Conservation (phyloP, 1,140 invertebrate species). For the Mizuhopecten yessoensis region DNA sequence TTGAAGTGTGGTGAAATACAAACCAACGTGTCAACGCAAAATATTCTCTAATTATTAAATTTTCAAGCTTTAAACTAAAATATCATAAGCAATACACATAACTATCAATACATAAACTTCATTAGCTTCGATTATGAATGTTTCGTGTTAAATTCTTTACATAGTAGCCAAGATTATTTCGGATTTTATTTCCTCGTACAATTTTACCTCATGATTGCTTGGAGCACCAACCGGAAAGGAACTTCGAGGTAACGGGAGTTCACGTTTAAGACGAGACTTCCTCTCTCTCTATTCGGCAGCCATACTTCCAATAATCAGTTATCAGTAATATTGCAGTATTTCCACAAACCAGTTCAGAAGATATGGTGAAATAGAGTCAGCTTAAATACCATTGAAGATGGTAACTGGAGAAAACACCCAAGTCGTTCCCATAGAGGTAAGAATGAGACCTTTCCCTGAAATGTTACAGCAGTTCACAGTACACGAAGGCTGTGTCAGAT, state of each 20-base stretch:
- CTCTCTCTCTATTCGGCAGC: slow-evolving; percentile 34
- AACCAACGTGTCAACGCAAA: too few relatives aligned
- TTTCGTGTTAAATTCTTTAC: background rate
- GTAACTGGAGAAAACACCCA: slow-evolving; percentile 77
- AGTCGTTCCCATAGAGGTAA: slow-evolving; percentile 76
- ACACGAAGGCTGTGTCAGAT: too few relatives aligned
- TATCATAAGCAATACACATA: too few relatives aligned
- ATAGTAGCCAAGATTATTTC: background rate
- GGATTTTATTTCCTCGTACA: background rate
- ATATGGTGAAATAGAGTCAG: background rate
- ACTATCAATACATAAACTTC: too few relatives aligned
- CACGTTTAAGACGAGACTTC: background rate
- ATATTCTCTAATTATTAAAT: too few relatives aligned
- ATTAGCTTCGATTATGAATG: too few relatives aligned
- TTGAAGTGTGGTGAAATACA: too few relatives aligned
- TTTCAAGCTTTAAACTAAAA: too few relatives aligned
- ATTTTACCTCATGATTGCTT: slow-evolving; percentile 1
- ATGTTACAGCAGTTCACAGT: too few relatives aligned
- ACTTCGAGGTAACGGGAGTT: background rate
- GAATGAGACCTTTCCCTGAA: background rate
- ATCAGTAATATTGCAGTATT: background rate
- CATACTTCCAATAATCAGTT: slow-evolving; percentile 32
- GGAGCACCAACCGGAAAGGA: slow-evolving; percentile 35
- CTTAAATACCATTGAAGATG: slow-evolving; percentile 63
- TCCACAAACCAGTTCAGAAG: background rate